These are phyloP conservation scores for Schizopygopsis pylzovi DNA, from an alignment of 2,797 vertebrate genomes.

Conservation along the genomic window DNA sequence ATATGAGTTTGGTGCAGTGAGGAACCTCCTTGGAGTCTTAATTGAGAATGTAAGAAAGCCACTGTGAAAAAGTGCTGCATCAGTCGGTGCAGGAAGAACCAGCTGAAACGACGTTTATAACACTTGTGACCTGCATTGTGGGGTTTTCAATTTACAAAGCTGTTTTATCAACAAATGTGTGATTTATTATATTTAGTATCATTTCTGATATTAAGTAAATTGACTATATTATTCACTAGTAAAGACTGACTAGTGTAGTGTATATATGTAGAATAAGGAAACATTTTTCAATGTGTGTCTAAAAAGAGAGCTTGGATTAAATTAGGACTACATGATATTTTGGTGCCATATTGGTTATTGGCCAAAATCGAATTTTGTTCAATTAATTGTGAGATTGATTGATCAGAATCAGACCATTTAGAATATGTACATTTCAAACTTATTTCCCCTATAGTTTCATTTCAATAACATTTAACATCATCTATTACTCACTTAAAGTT, in stretches of 20 bases:
- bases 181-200: background rate
- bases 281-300: background rate
- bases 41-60: conserved; percentile 39
- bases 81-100: conserved; percentile 9
- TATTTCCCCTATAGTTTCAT: background rate
- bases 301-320: background rate
- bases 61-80: conserved; percentile 24
- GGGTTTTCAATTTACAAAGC: background rate
- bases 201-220: background rate
- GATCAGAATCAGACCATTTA: background rate
- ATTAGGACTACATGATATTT: background rate
- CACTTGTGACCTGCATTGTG: background rate
- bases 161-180: background rate
- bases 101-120: conserved; percentile 1
- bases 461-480: background rate
- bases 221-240: background rate
- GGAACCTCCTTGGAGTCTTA: conserved; percentile 34
- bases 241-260: background rate
- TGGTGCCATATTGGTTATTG: background rate
- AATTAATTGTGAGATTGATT: background rate
- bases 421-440: background rate
- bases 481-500: background rate
- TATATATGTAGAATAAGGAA: background rate
- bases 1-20: conserved; percentile 45
- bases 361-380: background rate